Evolutionary conservation across 2,797 vertebrate genomes (phyloP).

Genomic region (Enteromius radiatus): DNA sequence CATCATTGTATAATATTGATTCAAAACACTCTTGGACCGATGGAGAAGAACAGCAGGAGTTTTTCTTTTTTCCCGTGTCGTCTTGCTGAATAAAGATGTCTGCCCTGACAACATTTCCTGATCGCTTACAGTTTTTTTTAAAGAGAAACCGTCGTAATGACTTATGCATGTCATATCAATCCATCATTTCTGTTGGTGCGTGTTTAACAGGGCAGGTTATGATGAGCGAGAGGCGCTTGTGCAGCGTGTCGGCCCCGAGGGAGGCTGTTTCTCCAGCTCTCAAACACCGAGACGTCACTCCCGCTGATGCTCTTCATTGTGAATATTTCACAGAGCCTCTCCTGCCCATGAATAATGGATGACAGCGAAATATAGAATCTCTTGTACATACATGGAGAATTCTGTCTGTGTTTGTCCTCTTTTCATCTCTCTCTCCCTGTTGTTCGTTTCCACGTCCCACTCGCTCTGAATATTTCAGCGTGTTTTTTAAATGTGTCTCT

Average conservation of each 20-base stretch:
- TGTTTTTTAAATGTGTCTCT: slow-evolving; percentile 81
- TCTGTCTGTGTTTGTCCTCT: slow-evolving; percentile 34
- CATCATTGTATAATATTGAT: background rate
- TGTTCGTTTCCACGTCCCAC: slow-evolving; percentile 31
- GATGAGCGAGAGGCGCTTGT: slow-evolving; percentile 3
- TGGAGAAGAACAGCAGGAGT: background rate
- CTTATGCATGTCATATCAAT: slow-evolving; percentile 80
- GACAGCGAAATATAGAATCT: slow-evolving; percentile 71
- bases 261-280: slow-evolving; percentile 27
- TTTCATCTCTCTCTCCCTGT: slow-evolving; percentile 49
- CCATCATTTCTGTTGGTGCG: slow-evolving; percentile 74
- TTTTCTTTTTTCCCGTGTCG: background rate
- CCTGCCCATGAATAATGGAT: slow-evolving; percentile 76
- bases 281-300: slow-evolving; percentile 38
- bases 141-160: slow-evolving; percentile 76
- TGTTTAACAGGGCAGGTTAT: slow-evolving; percentile 50
- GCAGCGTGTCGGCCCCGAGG: slow-evolving; percentile 11
- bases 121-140: slow-evolving; percentile 73
- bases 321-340: slow-evolving; percentile 76
- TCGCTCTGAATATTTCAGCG: slow-evolving; percentile 79
- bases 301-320: slow-evolving; percentile 69
- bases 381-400: slow-evolving; percentile 74
- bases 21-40: background rate
- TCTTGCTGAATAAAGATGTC: background rate
- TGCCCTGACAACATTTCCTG: slow-evolving; percentile 58